Percentiles rank a stretch among this genome's conserved stretches.
These are phyloP conservation scores for Junonia oenone DNA, from an alignment of 2,888 invertebrate species.

Conservation along the genomic window DNA sequence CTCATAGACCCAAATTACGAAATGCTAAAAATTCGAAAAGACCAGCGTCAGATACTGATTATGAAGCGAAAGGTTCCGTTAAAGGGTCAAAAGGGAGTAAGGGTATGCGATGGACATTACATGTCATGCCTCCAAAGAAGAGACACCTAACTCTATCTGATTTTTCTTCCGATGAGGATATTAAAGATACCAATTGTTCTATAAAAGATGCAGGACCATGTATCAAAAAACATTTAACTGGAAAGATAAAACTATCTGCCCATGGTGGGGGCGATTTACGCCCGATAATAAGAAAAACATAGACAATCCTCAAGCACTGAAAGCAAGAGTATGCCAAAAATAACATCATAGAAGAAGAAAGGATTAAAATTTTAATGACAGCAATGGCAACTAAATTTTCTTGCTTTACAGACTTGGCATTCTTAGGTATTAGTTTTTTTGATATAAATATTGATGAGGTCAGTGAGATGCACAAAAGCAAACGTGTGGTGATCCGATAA, in stretches of 20 bases:
- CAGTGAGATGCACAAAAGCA: conserved; percentile 52
- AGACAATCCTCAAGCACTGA: too few species aligned
- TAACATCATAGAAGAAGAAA: too few species aligned
- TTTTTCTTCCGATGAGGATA: conserved; percentile 64
- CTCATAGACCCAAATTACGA: conserved; percentile 48
- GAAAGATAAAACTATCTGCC: conserved; percentile 60
- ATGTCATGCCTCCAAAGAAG: conserved; percentile 62
- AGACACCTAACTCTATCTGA: conserved; percentile 62
- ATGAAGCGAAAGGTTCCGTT: conserved; percentile 51
- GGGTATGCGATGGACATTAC: conserved; percentile 60
- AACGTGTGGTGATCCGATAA: conserved; percentile 43
- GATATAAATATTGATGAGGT: conserved; percentile 48
- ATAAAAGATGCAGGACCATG: conserved; percentile 59
- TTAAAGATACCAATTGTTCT: conserved; percentile 42
- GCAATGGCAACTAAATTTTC: too few species aligned
- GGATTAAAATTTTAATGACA: too few species aligned
- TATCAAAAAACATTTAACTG: conserved; percentile 48
- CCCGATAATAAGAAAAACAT: conserved; percentile 65
- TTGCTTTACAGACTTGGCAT: background rate
- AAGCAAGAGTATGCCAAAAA: too few species aligned
- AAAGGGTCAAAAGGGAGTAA: conserved; percentile 47
- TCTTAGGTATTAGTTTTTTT: conserved; percentile 38
- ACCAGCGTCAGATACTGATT: conserved; percentile 67
- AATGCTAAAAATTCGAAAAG: conserved; percentile 54
- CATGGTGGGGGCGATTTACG: conserved; percentile 70